These are phyloP conservation scores for Ctenoplectra terminalis DNA, from an alignment of 1,140 invertebrate genomes.

Conservation along the genomic window DNA sequence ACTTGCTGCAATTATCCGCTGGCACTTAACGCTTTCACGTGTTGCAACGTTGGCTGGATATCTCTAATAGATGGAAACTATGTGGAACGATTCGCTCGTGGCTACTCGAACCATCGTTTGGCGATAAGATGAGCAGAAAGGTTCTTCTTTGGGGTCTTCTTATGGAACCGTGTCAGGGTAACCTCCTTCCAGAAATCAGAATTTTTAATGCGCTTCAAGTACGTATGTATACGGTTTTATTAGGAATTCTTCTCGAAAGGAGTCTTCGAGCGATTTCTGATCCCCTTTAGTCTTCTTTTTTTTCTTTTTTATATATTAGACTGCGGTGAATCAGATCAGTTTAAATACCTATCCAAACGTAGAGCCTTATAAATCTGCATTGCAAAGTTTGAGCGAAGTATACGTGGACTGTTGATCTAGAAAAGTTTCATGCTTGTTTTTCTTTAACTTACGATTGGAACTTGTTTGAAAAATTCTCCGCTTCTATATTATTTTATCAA, in stretches of 20 bases:
- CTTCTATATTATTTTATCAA: too few species aligned
- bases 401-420: too few species aligned
- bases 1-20: neutral
- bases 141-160: neutral
- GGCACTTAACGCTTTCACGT: neutral
- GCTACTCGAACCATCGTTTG: neutral
- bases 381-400: too few species aligned
- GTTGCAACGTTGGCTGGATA: neutral
- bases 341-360: too few species aligned
- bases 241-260: neutral
- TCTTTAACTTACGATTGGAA: too few species aligned
- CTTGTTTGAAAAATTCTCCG: too few species aligned
- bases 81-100: neutral
- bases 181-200: neutral
- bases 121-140: too few species aligned
- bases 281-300: neutral
- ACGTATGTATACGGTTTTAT: neutral
- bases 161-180: neutral
- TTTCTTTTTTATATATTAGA: too few species aligned
- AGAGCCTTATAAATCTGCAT: too few species aligned
- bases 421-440: too few species aligned
- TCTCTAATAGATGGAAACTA: neutral
- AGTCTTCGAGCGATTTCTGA: neutral
- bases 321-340: too few species aligned
- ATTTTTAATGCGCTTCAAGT: neutral